A percentile compares a stretch with the other conserved stretches of the same genome.
Evolutionary conservation across 2,888 invertebrate genomes (phyloP).

Genomic region (Neoascia interrupta): DNA sequence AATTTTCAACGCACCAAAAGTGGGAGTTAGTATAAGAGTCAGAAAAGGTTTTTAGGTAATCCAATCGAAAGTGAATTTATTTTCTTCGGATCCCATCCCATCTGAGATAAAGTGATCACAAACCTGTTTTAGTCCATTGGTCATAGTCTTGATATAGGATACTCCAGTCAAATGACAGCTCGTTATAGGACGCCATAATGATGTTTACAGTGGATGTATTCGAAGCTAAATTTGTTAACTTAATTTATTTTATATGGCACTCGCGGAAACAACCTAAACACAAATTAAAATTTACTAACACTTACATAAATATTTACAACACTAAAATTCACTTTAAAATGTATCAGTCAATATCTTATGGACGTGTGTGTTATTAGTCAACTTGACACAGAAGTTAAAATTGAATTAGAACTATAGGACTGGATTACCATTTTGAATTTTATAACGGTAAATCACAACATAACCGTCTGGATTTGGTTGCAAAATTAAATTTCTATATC

Average conservation of each 20-base stretch:
- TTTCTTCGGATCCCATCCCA: background rate
- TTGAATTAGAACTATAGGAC: slow-evolving; percentile 5
- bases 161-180: slow-evolving; percentile 73
- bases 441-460: slow-evolving; percentile 32
- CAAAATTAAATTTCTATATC: background rate
- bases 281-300: slow-evolving; percentile 25
- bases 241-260: slow-evolving; percentile 44
- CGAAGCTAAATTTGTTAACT: slow-evolving; percentile 20
- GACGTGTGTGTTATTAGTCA: too few species aligned
- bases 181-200: slow-evolving; percentile 72
- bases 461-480: slow-evolving; percentile 16
- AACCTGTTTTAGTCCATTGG: slow-evolving; percentile 73
- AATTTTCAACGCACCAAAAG: too few species aligned
- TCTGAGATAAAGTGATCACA: slow-evolving; percentile 59
- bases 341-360: too few species aligned
- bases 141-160: slow-evolving; percentile 71
- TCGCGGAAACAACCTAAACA: slow-evolving; percentile 4
- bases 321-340: background rate
- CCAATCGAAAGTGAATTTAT: slow-evolving; percentile 2
- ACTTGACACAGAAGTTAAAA: background rate
- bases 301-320: slow-evolving; percentile 1
- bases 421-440: slow-evolving; percentile 30
- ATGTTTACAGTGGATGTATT: slow-evolving; percentile 4
- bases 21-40: too few species aligned
- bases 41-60: too few species aligned